A percentile compares a stretch with the other conserved stretches of the same genome.
Evolutionary conservation across 2,113 vertebrate genomes (phyloP).

Genomic region (Ceyx margarethae): DNA sequence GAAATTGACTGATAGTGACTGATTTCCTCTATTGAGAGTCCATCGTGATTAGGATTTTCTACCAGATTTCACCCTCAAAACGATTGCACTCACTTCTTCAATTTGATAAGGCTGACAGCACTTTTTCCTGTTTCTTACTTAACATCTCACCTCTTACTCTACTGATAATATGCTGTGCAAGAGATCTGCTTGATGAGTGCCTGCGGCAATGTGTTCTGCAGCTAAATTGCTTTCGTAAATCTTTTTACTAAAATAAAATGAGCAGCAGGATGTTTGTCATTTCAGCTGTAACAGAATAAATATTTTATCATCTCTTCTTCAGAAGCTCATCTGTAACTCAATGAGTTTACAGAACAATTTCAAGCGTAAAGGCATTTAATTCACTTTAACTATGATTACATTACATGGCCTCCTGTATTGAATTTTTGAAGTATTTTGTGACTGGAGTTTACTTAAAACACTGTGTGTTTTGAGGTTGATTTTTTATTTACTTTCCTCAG

Average conservation of each 20-base stretch:
- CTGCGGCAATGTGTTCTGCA: background rate
- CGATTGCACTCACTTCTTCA: background rate
- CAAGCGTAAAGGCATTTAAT: background rate
- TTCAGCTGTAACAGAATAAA: slow-evolving; percentile 46
- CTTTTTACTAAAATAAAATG: slow-evolving; percentile 27
- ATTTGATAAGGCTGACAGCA: background rate
- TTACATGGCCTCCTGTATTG: background rate
- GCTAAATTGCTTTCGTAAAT: background rate
- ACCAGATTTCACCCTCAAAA: background rate
- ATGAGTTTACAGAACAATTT: background rate
- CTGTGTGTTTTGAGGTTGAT: background rate
- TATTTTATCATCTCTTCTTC: slow-evolving; percentile 37
- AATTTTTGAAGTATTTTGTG: background rate
- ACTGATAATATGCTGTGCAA: slow-evolving; percentile 8
- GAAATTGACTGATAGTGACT: background rate
- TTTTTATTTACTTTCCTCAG: slow-evolving; percentile 19
- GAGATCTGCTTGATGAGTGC: slow-evolving; percentile 10
- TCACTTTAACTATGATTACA: slow-evolving; percentile 9
- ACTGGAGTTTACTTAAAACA: background rate
- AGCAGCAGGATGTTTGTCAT: slow-evolving; percentile 27
- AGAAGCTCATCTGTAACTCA: slow-evolving; percentile 18
- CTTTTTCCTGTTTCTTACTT: slow-evolving; percentile 27
- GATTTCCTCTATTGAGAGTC: background rate
- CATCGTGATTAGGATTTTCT: background rate
- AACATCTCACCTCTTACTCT: slow-evolving; percentile 35